Conservation (phyloP, 1,140 invertebrate genomes). For the Asbolus verrucosus region DNA sequence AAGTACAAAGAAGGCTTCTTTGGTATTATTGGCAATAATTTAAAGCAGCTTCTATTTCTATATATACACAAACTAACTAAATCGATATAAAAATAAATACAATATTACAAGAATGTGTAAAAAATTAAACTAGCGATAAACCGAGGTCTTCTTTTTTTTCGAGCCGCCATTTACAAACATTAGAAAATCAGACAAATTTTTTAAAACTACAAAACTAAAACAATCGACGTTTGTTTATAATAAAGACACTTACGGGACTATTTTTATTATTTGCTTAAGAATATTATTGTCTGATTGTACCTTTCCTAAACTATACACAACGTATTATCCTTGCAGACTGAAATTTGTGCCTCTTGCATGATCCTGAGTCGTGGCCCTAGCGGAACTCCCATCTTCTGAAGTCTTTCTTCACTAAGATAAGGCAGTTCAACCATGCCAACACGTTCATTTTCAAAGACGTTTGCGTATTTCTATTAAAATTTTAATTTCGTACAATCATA, state of each 20-base stretch:
- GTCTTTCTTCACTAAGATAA: constrained; percentile 89
- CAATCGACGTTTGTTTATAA: background rate
- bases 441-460: constrained; percentile 86
- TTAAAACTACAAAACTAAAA: constrained; percentile 25
- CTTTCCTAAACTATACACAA: constrained; percentile 65
- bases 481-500: too few relatives aligned
- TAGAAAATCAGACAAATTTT: constrained; percentile 23
- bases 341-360: constrained; percentile 87
- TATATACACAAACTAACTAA: constrained; percentile 45
- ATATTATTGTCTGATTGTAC: constrained; percentile 41
- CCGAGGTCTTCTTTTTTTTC: constrained; percentile 37
- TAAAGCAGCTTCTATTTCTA: constrained; percentile 25
- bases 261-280: background rate
- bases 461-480: constrained; percentile 87
- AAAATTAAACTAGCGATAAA: constrained; percentile 42
- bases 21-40: constrained; percentile 58
- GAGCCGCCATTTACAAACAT: constrained; percentile 54
- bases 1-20: constrained; percentile 51
- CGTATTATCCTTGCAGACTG: constrained; percentile 70
- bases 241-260: background rate
- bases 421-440: constrained; percentile 93
- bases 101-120: constrained; percentile 11
- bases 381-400: constrained; percentile 90
- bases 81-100: constrained; percentile 43
- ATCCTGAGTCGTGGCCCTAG: constrained; percentile 90